These are phyloP conservation scores for Catostylus mosaicus DNA, from an alignment of 30 jellyfish, hydroid and myxozoan genomes.

Conservation along the genomic window DNA sequence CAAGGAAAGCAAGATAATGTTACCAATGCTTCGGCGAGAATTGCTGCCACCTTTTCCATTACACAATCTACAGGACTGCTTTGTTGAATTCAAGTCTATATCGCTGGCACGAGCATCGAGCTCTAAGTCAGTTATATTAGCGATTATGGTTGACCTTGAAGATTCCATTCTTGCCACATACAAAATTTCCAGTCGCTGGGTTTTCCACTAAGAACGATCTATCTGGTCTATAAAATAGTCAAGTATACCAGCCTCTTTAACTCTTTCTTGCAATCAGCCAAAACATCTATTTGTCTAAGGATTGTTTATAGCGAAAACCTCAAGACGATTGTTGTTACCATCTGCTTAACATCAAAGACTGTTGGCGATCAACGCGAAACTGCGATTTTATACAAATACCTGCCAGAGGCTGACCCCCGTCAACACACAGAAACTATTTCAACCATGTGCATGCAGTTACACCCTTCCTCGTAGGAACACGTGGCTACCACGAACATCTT, in stretches of 20 bases:
- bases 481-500: not conserved
- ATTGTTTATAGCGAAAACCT: not conserved
- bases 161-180: not conserved
- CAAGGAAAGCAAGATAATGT: constrained; percentile 13
- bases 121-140: not conserved
- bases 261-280: not conserved
- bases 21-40: constrained; percentile 41
- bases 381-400: constrained; percentile 5
- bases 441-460: not conserved
- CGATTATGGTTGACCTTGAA: not conserved
- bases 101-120: not conserved
- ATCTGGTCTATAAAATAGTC: too few species aligned
- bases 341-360: not conserved
- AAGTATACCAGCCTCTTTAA: too few species aligned
- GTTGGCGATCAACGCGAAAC: not conserved
- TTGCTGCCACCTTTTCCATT: not conserved
- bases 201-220: not conserved
- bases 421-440: not conserved
- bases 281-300: not conserved
- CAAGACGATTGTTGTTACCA: constrained; percentile 5
- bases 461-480: constrained; percentile 27
- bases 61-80: not conserved
- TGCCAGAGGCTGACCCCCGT: constrained; percentile 20
- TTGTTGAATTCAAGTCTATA: not conserved
- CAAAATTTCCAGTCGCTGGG: not conserved